Base-by-base conservation (phyloP, 1,140 invertebrate species). In the Trichoplusia ni region DNA sequence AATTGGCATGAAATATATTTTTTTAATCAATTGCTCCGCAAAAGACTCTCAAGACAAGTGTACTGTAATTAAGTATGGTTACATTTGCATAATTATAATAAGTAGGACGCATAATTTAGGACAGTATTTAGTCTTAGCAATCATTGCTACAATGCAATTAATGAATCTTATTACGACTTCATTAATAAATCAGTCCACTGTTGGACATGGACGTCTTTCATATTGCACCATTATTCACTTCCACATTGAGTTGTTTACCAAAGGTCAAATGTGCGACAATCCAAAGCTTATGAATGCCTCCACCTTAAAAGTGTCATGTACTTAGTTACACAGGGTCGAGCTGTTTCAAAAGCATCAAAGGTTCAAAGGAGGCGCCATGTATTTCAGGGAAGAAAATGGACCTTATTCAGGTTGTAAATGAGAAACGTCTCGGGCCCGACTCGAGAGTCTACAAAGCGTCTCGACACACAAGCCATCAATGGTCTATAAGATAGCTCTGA, bases 381-480 rank as follows among this genome's bases (percentile, higher is more conserved):
- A 75, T 82, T 78, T 77, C 73, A 78, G 60, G 62, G 51, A 58
- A 42, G 61, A 70, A 83, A 84, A 83, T 77, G 68, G 64, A 64
- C 66, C 67, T 75, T 65, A 82, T 88, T 88, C 79, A 88, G 11
- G 63, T 51, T 77, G 63, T 65, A 81, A 85, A 88, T 85, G 84
- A 84, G 76, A 75, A 69, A 42, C 66, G 53, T 49, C 59, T 60
- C 18, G 16, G 42, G 11, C 9, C 25, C 29, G 27, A 60, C 19
- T 44, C 25, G 19, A 27, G 27, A 47, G 19, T 33, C 19, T 44
- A 58, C 51, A 42, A 14, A 47, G 7, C 56, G 13, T 21, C 2
- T 23, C 13, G 9, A 11, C 11, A 58, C 9, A 19, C 37, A 23
- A 29, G 21, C 35, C 11, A 16, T 38, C 27, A 13, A 54, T 54